Base-by-base conservation (phyloP, 2,113 vertebrate species). In the Acanthisitta chloris region DNA sequence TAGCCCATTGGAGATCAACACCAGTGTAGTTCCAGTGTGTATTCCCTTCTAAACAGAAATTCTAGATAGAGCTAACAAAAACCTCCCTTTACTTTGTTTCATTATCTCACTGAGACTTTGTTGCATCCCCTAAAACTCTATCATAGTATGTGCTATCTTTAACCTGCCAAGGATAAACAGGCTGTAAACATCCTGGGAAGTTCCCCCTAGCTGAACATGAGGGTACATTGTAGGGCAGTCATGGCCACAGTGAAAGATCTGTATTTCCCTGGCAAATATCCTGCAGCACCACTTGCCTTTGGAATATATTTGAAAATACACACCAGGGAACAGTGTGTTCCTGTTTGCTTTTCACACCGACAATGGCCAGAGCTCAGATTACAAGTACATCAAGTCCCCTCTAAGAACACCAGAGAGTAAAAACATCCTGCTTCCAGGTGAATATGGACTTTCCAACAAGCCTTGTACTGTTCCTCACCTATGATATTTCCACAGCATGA, bases 241-340 rank as follows among this genome's bases (percentile, higher is more conserved):
- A n/a, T 15, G 24, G n/a, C 54, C 25, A 20, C 6, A 52, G 31
- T 12, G 34, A 72, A 80, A 76, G 58, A 16, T 33, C 40, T 46
- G 21, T 26, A 19, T 66, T 94, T 82, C n/a, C 34, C 38, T 66
- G 46, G 51, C 72, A 72, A 70, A 23, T 8, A 36, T 51, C 78
- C 42, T 59, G 54, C 26, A 17, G 66, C 28, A 46, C 12, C 3
- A 3, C 40, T 77, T 5, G 2, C 38, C 54, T 81, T 74, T 55
- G 38, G 46, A 57, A 42, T 59, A 38, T 5, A 24, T 61, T 54
- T 66, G 62, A 80, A 92, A 87, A 76, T 81, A 34, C 33, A 74
- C 1, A 4, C n/a, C 12, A 7, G 4, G 9, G 82, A 55, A 94
- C 0, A 0, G 19, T 0, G 0, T 33, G 71, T 85, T 36, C 48